phyloP scores from a whole-genome alignment of 2,888 invertebrate species.

The Leptinotarsa rubiginosa region DNA sequence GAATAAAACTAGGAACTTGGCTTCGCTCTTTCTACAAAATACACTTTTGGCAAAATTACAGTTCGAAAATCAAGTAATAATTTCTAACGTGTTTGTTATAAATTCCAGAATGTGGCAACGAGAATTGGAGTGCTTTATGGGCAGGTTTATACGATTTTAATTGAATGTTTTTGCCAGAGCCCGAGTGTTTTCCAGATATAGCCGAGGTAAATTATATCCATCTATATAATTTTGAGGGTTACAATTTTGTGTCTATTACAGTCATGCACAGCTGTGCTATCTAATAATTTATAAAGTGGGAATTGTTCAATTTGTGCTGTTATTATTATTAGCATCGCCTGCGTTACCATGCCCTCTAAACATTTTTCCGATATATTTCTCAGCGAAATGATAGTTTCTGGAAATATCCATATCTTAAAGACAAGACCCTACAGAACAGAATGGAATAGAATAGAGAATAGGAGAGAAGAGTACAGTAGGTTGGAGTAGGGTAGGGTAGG shows the following conservation, averaged over 20 bases:
- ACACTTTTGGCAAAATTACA: conserved; percentile 48
- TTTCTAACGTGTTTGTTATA: conserved; percentile 47
- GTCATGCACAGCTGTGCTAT: background rate
- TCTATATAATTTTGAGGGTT: background rate
- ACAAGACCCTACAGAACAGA: too few species aligned
- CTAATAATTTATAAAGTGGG: too few species aligned
- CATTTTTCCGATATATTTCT: too few species aligned
- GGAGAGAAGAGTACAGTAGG: too few species aligned
- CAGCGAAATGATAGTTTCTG: too few species aligned
- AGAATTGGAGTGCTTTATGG: conserved; percentile 27
- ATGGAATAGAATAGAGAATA: too few species aligned
- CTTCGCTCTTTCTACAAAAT: conserved; percentile 34
- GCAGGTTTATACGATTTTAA: conserved; percentile 29
- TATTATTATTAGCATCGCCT: too few species aligned
- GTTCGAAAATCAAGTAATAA: conserved; percentile 49
- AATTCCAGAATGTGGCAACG: conserved; percentile 39
- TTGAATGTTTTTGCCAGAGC: conserved; percentile 35
- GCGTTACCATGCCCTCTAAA: too few species aligned
- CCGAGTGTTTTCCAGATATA: background rate
- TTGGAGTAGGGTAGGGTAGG: too few species aligned
- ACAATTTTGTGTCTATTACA: background rate
- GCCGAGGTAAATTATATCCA: background rate
- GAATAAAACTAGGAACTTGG: conserved; percentile 44
- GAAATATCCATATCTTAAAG: too few species aligned
- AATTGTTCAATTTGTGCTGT: too few species aligned